A percentile compares a stretch with the other conserved stretches of the same genome.
Evolutionary conservation across 2,113 vertebrate species (phyloP).

Genomic region (Emydura subglobosa): DNA sequence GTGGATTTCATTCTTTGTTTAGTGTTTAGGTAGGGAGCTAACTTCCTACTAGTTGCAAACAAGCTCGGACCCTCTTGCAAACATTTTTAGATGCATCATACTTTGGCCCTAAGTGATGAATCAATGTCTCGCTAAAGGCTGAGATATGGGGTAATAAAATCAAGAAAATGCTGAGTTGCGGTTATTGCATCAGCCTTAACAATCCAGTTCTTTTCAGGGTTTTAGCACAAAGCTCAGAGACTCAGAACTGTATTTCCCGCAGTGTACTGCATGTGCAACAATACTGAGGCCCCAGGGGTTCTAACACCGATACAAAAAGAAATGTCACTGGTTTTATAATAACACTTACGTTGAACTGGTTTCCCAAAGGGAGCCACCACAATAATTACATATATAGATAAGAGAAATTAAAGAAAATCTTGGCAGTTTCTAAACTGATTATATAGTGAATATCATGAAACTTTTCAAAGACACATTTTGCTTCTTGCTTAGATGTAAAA

Average conservation of each 20-base stretch:
- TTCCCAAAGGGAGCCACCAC: background rate
- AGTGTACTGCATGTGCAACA: background rate
- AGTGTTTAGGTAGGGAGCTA: background rate
- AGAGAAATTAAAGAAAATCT: background rate
- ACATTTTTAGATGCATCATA: background rate
- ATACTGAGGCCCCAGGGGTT: background rate
- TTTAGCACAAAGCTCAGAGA: background rate
- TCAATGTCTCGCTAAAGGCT: background rate
- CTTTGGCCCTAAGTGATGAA: background rate
- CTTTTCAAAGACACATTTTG: background rate
- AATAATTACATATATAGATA: background rate
- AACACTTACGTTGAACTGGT: background rate
- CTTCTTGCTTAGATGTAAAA: background rate
- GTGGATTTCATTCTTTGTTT: background rate
- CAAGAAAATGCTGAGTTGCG: background rate
- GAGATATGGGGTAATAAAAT: background rate
- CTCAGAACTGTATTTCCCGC: background rate
- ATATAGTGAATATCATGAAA: background rate
- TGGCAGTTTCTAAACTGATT: rapidly evolving
- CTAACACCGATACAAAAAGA: background rate
- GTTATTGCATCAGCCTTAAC: background rate
- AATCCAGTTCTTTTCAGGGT: background rate
- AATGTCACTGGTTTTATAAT: background rate
- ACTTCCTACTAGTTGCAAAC: background rate
- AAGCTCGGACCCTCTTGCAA: background rate